Evolutionary conservation across 2,888 invertebrate genomes (phyloP).

Genomic region (Ypsolopha sequella): DNA sequence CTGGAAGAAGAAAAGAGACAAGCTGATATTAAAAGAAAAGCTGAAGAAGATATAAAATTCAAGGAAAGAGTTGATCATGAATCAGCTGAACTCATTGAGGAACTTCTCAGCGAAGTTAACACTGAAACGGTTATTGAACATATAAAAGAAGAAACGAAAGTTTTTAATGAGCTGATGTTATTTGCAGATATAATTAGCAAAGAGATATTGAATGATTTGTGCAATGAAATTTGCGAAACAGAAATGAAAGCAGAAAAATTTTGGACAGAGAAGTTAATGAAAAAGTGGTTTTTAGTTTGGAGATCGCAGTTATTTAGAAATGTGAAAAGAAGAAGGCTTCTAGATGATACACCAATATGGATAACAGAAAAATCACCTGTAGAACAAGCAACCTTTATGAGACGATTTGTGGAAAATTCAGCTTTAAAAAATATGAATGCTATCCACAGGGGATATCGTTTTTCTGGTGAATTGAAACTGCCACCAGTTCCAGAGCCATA

Average conservation of each 20-base stretch:
- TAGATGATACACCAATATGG: slow-evolving; percentile 61
- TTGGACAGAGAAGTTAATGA: slow-evolving; percentile 38
- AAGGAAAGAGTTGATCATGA: slow-evolving; percentile 45
- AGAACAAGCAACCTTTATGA: slow-evolving; percentile 41
- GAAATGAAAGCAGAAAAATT: slow-evolving; percentile 51
- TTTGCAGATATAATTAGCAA: slow-evolving; percentile 32
- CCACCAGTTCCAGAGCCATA: slow-evolving; percentile 38
- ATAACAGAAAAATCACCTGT: slow-evolving; percentile 37
- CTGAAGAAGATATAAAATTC: slow-evolving; percentile 40
- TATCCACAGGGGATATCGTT: slow-evolving; percentile 48
- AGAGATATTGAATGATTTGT: slow-evolving; percentile 35
- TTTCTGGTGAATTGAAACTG: slow-evolving; percentile 39
- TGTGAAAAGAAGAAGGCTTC: slow-evolving; percentile 36
- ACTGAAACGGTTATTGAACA: slow-evolving; percentile 29
- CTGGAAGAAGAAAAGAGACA: slow-evolving; percentile 37
- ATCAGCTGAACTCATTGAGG: slow-evolving; percentile 34
- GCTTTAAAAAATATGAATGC: slow-evolving; percentile 50
- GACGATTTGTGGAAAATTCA: slow-evolving; percentile 34
- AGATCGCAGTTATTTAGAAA: slow-evolving; percentile 38
- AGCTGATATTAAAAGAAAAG: slow-evolving; percentile 39
- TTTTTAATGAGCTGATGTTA: slow-evolving; percentile 27
- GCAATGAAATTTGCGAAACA: slow-evolving; percentile 35
- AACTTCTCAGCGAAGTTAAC: slow-evolving; percentile 37
- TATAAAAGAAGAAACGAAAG: slow-evolving; percentile 39
- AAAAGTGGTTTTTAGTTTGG: slow-evolving; percentile 53